phyloP scores from a whole-genome alignment of 2,797 vertebrate genomes.

The Phalanger gymnotis region DNA sequence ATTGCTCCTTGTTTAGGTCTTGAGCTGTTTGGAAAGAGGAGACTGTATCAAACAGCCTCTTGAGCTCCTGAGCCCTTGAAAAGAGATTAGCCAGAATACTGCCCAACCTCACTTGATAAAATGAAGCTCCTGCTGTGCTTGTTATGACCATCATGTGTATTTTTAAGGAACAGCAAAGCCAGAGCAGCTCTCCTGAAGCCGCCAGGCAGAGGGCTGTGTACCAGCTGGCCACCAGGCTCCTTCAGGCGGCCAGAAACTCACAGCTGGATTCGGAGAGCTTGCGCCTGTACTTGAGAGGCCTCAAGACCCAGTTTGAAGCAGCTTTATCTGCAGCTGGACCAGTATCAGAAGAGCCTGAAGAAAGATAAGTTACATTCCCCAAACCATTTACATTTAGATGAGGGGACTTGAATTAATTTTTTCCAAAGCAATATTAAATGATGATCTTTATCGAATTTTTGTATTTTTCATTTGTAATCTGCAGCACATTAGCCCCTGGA shows the following conservation, averaged over 20 bases:
- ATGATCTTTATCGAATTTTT: conserved; percentile 28
- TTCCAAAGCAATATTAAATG: conserved; percentile 39
- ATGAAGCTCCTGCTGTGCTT: neutral
- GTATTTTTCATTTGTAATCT: conserved; percentile 52
- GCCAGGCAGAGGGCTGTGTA: conserved; percentile 89
- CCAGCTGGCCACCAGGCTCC: conserved; percentile 90
- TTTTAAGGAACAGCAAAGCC: conserved; percentile 87
- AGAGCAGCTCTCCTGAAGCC: conserved; percentile 89
- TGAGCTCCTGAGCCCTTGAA: conserved; percentile 50
- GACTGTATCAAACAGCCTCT: neutral
- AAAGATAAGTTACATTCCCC: neutral
- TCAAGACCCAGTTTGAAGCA: conserved; percentile 91
- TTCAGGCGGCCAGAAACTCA: conserved; percentile 95
- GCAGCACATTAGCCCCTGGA: conserved; percentile 19
- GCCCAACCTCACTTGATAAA: conserved; percentile 6
- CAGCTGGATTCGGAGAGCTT: conserved; percentile 91
- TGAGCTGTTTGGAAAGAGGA: neutral
- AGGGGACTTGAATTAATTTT: conserved; percentile 10
- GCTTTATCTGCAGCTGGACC: conserved; percentile 81
- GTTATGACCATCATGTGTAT: conserved; percentile 58
- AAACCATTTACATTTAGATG: conserved; percentile 33
- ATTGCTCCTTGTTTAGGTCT: neutral
- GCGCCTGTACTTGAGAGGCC: conserved; percentile 91
- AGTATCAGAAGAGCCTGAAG: conserved; percentile 56
- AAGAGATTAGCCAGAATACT: conserved; percentile 33